Base-by-base conservation (phyloP, 1,140 invertebrate species). In the Aphelinus atriplicis region DNA sequence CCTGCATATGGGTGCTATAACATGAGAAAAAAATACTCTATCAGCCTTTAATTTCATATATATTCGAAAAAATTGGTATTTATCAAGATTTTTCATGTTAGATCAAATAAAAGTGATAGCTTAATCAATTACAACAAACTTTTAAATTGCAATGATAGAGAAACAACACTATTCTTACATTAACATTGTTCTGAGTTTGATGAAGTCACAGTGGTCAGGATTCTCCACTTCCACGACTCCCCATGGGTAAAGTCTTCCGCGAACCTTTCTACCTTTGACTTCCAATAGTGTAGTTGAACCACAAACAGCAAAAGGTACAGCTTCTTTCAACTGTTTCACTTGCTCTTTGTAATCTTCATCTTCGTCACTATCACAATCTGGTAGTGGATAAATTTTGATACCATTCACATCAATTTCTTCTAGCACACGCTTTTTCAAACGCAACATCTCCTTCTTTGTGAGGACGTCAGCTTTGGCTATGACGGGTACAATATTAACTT, bases 181-280 rank as follows among this genome's bases (percentile, higher is more conserved):
- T 6, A 99, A 90, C 96, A 99, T 99, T 48, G 97, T 98, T 77
- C 97, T 89, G 63, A 99, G 90, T 84, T 99, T 98, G 77, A 98
- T 95, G 86, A 99, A 99, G 90, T 99, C 98, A 89, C 97, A 98
- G 87, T 99, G 98, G 70, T 98, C 96, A 1, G 98, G 94, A 90
- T 99, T 99, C 87, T 99, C 98, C n/a, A 99, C 97, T 91, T 99
- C 98, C 1, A 99, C 97, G 46, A 98, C 95, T 57, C 98, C 98
- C 98, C 98, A 99, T 0, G 97, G 97, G 90, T 99, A 99, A 43
- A 98, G 90, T 53, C 98, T 91, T 9, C 97, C 97, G 68, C 97
- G 90, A 65, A 97, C 95, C 87, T 95, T 95, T 62, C 93, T 91
- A 45, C 96, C 96, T 82, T 95, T 93, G 7, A 96, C 95, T 89